These are phyloP conservation scores for Cuculus canorus DNA, from an alignment of 2,797 vertebrate genomes.

Conservation along the genomic window DNA sequence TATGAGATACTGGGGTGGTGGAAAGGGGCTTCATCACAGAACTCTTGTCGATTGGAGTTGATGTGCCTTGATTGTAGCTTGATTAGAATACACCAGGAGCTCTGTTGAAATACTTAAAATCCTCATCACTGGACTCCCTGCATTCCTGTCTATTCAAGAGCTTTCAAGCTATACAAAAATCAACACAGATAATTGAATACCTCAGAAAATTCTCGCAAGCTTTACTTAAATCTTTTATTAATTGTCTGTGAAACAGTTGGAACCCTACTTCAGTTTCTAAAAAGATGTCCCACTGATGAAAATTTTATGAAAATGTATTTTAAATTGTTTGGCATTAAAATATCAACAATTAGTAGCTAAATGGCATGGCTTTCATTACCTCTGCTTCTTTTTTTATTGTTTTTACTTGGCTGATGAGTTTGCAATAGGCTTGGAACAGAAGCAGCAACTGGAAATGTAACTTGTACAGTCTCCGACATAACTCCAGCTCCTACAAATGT, in stretches of 20 bases:
- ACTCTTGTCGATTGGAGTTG: neutral
- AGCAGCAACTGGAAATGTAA: conserved; percentile 97
- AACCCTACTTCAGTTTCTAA: neutral
- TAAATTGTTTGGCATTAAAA: conserved; percentile 22
- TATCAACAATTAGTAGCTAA: conserved; percentile 17
- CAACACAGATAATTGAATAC: conserved; percentile 1
- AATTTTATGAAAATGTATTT: neutral
- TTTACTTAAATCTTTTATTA: conserved; percentile 1
- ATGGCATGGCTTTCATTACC: conserved; percentile 77
- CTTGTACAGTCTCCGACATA: conserved; percentile 96
- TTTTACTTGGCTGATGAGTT: conserved; percentile 94
- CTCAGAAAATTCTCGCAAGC: neutral
- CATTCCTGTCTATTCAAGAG: neutral
- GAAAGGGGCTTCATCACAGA: neutral
- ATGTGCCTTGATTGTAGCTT: conserved; percentile 34
- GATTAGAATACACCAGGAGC: conserved; percentile 19
- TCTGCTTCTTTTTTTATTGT: conserved; percentile 93
- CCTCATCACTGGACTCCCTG: conserved; percentile 1
- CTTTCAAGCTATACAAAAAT: conserved; percentile 21
- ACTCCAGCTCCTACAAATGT: conserved; percentile 89
- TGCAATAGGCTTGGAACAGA: conserved; percentile 98
- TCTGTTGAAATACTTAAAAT: neutral
- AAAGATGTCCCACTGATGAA: conserved; percentile 13
- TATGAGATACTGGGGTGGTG: neutral
- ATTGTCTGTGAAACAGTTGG: conserved; percentile 22